Base-by-base conservation (phyloP, 2,888 invertebrate species). In the Bimastos eiseni region DNA sequence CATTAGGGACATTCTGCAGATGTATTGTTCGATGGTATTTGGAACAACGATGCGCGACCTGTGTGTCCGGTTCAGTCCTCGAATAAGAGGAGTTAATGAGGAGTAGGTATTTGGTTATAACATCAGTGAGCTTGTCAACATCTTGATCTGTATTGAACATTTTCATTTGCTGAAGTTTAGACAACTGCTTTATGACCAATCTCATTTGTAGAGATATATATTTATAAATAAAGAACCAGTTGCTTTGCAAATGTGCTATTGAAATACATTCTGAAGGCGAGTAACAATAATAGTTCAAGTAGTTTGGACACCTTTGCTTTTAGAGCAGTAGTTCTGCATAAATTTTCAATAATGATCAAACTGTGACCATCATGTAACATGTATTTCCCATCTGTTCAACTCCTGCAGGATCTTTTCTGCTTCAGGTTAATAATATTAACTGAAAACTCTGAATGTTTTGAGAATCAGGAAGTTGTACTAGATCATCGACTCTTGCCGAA, bases 1-100 rank as follows among this genome's bases (percentile, higher is more conserved):
- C n/a, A 30, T 90, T 34, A 33, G 86, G 19, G 90, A 86, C 36
- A 84, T 90, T 49, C 97, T 97, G 94, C 96, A 96, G 89, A 96
- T 97, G 95, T 97, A 97, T 95, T 97, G 97, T 83, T 96, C 96
- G 92, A 97, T 97, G 96, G 96, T 96, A 24, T 97, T 97, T 93
- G 97, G 97, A 21, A 97, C 97, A 88, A 97, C 97, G 1, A 96
- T 97, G 92, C 96, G 97, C 92, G 97, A 97, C 94, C 95, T 97
- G 55, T 97, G 97, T 94, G 95, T 97, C 89, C 96, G 97, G 90
- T 96, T 96, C 94, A 97, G 97, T 94, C 97, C 97, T 13, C 96
- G 97, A 93, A 96, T 96, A 92, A 95, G 97, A 89, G 96, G 97
- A 91, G 93, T 95, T 88, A 95, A 95, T 93, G 95, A 95, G 93